These are phyloP conservation scores for Halcyon chelicuti DNA, from an alignment of 2,797 vertebrate genomes.

Conservation along the genomic window DNA sequence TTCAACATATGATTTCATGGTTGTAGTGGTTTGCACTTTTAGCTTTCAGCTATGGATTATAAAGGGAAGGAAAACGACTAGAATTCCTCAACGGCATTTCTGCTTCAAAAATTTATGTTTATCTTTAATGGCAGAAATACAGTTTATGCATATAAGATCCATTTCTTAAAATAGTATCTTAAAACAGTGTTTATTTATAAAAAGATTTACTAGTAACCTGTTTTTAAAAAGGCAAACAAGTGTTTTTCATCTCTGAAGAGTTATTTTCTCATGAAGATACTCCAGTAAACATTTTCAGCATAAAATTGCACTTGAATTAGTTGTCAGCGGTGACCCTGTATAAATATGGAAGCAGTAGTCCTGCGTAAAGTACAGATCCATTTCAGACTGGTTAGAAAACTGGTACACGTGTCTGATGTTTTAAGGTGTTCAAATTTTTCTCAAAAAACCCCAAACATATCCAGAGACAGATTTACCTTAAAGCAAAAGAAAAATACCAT, in stretches of 20 bases:
- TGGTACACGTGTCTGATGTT: accelerated
- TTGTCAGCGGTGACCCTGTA: background rate
- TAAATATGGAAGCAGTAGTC: background rate
- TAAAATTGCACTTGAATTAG: background rate
- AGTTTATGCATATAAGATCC: background rate
- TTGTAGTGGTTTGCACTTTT: background rate
- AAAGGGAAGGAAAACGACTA: background rate
- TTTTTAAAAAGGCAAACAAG: background rate
- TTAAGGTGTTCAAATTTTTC: background rate
- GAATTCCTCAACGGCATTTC: background rate
- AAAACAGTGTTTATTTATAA: background rate
- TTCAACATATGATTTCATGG: background rate
- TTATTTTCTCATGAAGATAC: background rate
- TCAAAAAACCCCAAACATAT: background rate
- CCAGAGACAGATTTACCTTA: background rate
- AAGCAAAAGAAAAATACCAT: background rate
- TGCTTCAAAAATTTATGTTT: background rate
- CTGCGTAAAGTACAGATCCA: background rate
- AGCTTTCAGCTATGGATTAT: background rate
- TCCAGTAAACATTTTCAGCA: background rate
- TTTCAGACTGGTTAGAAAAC: background rate
- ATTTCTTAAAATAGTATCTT: background rate
- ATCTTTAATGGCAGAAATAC: background rate
- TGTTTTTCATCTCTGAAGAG: background rate
- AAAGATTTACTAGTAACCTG: background rate